phyloP scores from a whole-genome alignment of 2,113 vertebrate species.

The cat (Felis catus) region F.catus_Fca126_mat1.0 CM031413.1:123799001-123799500 shows the following conservation, averaged over 20 bases:
- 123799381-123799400: neutral
- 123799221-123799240: neutral
- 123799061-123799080: no score
- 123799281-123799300: neutral
- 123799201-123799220: no score
- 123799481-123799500: neutral
- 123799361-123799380: fast-evolving
- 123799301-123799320: neutral
- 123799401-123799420: neutral
- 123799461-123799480: neutral
- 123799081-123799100: no score
- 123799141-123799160: no score
- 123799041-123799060: no score
- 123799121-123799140: no score
- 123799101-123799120: no score
- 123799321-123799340: neutral
- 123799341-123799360: neutral
- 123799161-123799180: no score
- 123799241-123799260: neutral
- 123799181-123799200: no score
- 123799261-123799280: neutral
- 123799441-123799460: neutral
- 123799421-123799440: neutral
- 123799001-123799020: neutral
- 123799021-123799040: no score